Base-by-base conservation (phyloP, 2,888 invertebrate species). In the Hyalella azteca region DNA sequence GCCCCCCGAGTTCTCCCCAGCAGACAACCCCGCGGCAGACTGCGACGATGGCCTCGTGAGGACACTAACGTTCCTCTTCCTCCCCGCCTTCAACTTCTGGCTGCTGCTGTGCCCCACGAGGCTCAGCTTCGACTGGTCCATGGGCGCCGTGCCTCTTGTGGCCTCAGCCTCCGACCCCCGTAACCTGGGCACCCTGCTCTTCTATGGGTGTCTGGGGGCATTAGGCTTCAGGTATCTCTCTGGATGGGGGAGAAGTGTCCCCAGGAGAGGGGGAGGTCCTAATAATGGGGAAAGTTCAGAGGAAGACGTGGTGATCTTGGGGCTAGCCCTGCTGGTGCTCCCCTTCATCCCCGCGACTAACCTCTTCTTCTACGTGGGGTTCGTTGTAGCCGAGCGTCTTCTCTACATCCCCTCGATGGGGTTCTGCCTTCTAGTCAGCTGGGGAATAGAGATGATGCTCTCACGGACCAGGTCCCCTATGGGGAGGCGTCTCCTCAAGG, bases 81-180 rank as follows among this genome's bases (percentile, higher is more conserved):
- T 98, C 86, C 97, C 98, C 54, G 93, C 94, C 66, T 93, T 95
- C 87, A 97, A 98, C 89, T 93, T 96, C 86, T 92, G 92, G 88
- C 91, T 98, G 86, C 90, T 98, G 82, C 88, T 97, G 54, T 95
- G 93, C 88, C 98, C 98, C 7, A 91, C 92, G 86, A 92, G 93
- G 85, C 90, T 98, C 79, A 97, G 97, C 88, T 98, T 97, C 89
- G 98, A 98, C 89, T 98, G 98, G 98, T 97, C 97, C 39, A 98
- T 98, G 98, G 96, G 97, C 86, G 93, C 98, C 1, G 92, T 98
- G 86, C 96, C 97, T 11, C 91, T 95, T 82, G 92, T 98, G 86
- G 92, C 92, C 75, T 91, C 92, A 40, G 86, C 95, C 26, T 80
- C 79, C 13, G 98, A 98, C 88, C 89, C 91, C 5, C 91, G 98